Evolutionary conservation across 1,140 invertebrate genomes (phyloP), one percentile per base, ranked within the genome.

Genomic region (Tribolium madens): DNA sequence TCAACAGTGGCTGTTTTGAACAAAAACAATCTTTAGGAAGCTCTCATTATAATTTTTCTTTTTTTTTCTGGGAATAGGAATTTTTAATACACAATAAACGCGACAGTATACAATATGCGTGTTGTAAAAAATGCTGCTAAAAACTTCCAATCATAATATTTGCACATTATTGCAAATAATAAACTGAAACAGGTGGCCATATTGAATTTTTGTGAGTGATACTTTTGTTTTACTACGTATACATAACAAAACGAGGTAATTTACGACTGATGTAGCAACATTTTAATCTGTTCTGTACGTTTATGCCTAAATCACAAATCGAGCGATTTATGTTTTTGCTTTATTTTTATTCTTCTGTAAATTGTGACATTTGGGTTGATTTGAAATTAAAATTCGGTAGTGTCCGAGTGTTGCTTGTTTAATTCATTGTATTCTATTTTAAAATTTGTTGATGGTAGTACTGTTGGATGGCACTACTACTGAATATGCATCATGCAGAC

Each of bases 401-500:
- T 52, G 1, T 52, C 53, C 6, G 10, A 21, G 6, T 33, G 57
- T 64, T 26, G 26, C 57, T 26, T 64, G 57, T 64, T 64, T 64
- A 36, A 64, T 64, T 64, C 57, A 64, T 64, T 12, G 3, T 9
- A 9, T 64, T 33, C 57, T 33, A 64, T 64, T 64, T 64, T 33
- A 33, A 33, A 64, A 64, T 33, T 64, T 13, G 57, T 64, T 33
- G 26, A 64, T 64, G 21, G 21, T 21, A 21, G 15, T 57, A 26
- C 10, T 4, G 57, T 3, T 13, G 26, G 57, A 64, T 64, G 57
- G 10, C 12, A 12, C 21, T 33, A 12, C 21, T 33, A 12, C 57
- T 64, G 57, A 64, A 64, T 64, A 64, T 64, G 57, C 57, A 64
- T 64, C 21, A 26, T 57, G 26, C 12, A 64, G 17, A 64, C 57